phyloP scores from a whole-genome alignment of 2,888 invertebrate genomes.

The Mimumesa dahlbomi region DNA sequence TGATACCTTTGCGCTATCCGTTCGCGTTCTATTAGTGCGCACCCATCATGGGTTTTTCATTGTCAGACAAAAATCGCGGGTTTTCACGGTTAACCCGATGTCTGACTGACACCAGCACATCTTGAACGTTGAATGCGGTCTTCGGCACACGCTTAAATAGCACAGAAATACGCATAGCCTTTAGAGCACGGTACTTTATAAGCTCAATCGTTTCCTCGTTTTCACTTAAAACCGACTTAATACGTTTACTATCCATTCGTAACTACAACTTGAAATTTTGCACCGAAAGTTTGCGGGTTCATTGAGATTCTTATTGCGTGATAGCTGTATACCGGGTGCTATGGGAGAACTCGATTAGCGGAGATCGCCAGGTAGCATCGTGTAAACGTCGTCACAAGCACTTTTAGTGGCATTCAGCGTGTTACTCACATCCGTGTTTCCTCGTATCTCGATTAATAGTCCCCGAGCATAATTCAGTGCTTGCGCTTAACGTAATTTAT shows the following conservation, averaged over 20 bases:
- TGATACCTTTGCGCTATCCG: constrained; percentile 9
- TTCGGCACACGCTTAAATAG: neutral
- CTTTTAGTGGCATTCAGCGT: constrained; percentile 36
- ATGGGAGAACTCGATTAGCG: constrained; percentile 59
- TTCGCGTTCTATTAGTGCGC: constrained; percentile 23
- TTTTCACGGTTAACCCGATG: constrained; percentile 23
- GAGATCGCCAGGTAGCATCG: constrained; percentile 57
- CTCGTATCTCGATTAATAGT: constrained; percentile 60
- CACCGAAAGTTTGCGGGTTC: constrained; percentile 25
- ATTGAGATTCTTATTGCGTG: constrained; percentile 32
- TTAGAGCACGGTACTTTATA: too few relatives aligned
- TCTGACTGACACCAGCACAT: constrained; percentile 6
- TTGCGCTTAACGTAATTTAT: constrained; percentile 55
- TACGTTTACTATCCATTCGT: neutral
- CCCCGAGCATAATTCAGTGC: constrained; percentile 55
- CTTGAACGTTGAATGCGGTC: constrained; percentile 8
- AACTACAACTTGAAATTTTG: neutral
- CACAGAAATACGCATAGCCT: neutral
- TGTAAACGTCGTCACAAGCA: constrained; percentile 55
- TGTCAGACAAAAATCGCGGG: constrained; percentile 20
- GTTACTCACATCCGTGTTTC: constrained; percentile 58
- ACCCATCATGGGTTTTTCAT: constrained; percentile 7
- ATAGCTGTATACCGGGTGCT: constrained; percentile 36
- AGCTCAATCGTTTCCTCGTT: constrained; percentile 1
- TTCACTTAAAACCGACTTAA: too few relatives aligned